These are phyloP conservation scores for Lottia scabra DNA, from an alignment of 2,888 invertebrate genomes.

Conservation along the genomic window DNA sequence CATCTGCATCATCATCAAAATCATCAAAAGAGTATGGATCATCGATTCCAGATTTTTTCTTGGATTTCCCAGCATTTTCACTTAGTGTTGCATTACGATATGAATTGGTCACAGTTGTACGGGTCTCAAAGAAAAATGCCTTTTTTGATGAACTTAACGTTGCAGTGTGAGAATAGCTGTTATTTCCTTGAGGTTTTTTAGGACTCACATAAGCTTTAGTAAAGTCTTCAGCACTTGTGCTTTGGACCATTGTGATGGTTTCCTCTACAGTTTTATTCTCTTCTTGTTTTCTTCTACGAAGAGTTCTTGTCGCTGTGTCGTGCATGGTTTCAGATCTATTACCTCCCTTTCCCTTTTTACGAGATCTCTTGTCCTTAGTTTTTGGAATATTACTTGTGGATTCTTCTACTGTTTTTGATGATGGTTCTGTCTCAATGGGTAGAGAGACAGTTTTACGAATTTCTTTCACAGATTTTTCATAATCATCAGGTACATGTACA, in stretches of 20 bases:
- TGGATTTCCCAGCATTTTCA: background rate
- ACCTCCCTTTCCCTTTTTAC: no score
- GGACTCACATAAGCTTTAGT: background rate
- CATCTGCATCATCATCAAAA: background rate
- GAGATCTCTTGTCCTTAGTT: no score
- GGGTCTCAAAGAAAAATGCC: background rate
- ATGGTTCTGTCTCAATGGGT: no score
- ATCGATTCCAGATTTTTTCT: background rate
- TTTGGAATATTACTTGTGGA: background rate
- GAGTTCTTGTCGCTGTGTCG: background rate
- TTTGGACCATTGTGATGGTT: background rate
- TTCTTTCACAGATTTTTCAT: no score
- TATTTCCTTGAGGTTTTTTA: background rate
- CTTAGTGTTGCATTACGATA: background rate
- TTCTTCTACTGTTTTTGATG: background rate
- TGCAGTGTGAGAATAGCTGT: background rate
- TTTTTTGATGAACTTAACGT: background rate
- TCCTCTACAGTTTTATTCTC: background rate
- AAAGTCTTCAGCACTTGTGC: background rate
- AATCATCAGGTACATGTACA: no score
- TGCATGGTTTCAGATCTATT: no score
- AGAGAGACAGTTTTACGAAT: no score
- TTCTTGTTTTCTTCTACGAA: background rate
- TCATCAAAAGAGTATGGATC: constrained; percentile 17
- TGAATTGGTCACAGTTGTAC: background rate